Evolutionary conservation across 2,888 invertebrate genomes (phyloP).

Genomic region (Coremacera marginata): DNA sequence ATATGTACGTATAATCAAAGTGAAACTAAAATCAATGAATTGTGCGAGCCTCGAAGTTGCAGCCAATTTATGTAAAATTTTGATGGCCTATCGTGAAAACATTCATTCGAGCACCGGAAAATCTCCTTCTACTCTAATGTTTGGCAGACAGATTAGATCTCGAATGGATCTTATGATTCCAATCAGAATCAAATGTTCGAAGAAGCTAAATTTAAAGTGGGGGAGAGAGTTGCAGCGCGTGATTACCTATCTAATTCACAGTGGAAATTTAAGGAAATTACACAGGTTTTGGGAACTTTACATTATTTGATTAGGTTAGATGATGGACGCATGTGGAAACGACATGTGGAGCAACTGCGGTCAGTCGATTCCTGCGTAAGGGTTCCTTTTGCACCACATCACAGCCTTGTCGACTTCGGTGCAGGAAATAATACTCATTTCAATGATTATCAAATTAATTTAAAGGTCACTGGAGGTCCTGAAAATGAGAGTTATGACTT

Average conservation of each 20-base stretch:
- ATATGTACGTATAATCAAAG: too few species aligned
- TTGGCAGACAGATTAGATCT: conserved; percentile 5
- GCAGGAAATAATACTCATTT: not conserved
- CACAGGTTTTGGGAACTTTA: not conserved
- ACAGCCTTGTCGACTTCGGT: not conserved
- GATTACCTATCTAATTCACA: not conserved
- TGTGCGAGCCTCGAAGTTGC: not conserved
- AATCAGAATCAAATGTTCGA: not conserved
- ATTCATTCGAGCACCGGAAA: too few species aligned
- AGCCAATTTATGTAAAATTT: not conserved
- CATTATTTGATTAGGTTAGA: conserved; percentile 33
- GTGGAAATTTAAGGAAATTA: not conserved
- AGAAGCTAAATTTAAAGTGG: conserved; percentile 36
- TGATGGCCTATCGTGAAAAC: too few species aligned
- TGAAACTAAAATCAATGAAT: not conserved
- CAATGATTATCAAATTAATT: not conserved
- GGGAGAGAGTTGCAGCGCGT: conserved; percentile 6
- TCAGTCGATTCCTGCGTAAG: not conserved
- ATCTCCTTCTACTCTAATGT: not conserved
- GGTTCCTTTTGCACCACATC: not conserved
- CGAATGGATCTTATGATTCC: too few species aligned
- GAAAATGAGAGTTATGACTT: not conserved
- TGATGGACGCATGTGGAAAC: conserved; percentile 12
- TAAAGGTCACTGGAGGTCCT: not conserved
- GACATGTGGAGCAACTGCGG: not conserved